Evolutionary conservation across 2,888 invertebrate genomes (phyloP).

Genomic region (Apotomis betuletana): DNA sequence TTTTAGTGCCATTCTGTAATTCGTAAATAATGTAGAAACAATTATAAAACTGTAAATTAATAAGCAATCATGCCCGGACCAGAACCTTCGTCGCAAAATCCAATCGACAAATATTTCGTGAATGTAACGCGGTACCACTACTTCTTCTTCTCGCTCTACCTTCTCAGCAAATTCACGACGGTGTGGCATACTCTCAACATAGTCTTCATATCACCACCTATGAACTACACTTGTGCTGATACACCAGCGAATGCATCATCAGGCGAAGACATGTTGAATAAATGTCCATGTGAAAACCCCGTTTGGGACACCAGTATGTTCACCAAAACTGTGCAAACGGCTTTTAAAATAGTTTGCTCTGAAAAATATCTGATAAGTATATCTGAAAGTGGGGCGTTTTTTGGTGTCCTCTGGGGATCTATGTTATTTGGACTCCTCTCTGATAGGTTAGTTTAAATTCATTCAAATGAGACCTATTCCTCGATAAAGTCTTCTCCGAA

Average conservation of each 20-base stretch:
- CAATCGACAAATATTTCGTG: conserved; percentile 63
- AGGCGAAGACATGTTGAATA: conserved; percentile 16
- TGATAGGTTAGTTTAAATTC: conserved; percentile 54
- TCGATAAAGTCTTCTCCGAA: too few relatives aligned
- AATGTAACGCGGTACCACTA: conserved; percentile 61
- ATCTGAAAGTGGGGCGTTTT: conserved; percentile 62
- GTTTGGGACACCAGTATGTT: conserved; percentile 65
- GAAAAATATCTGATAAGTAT: conserved; percentile 63
- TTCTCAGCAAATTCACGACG: conserved; percentile 60
- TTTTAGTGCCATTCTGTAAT: too few relatives aligned
- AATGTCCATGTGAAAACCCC: conserved; percentile 64
- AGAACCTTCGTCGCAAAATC: conserved; percentile 49
- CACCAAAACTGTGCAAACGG: conserved; percentile 64
- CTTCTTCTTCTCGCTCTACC: conserved; percentile 60
- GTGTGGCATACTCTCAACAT: conserved; percentile 69
- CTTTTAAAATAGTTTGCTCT: conserved; percentile 61
- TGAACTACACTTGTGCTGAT: conserved; percentile 57
- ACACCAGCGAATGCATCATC: conserved; percentile 2
- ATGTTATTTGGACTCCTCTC: conserved; percentile 65
- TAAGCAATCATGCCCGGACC: background rate
- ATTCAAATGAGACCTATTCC: too few relatives aligned
- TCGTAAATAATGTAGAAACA: too few relatives aligned
- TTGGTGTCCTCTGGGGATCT: conserved; percentile 66
- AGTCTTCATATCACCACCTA: conserved; percentile 67
- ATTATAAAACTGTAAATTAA: too few relatives aligned